Evolutionary conservation across 2,888 invertebrate genomes (phyloP).

Genomic region (Fabriciana adippe): DNA sequence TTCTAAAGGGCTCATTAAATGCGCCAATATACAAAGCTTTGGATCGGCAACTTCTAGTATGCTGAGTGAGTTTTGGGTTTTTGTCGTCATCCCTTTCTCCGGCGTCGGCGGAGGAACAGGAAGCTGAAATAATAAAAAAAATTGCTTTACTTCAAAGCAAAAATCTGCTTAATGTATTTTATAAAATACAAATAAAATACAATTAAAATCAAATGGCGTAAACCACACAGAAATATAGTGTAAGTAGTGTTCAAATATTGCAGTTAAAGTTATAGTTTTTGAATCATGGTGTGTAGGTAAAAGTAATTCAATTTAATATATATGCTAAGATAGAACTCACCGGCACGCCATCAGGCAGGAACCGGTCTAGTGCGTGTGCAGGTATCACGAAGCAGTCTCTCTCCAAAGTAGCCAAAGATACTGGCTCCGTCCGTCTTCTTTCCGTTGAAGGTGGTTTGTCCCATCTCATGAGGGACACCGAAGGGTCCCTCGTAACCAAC

Average conservation of each 20-base stretch:
- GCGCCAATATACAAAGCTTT: constrained; percentile 92
- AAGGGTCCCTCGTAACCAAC: constrained; percentile 85
- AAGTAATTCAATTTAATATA: too few species aligned
- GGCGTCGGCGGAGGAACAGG: constrained; percentile 85
- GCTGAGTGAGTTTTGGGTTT: constrained; percentile 85
- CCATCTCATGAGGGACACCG: constrained; percentile 82
- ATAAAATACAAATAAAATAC: not conserved
- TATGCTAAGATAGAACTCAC: constrained; percentile 64
- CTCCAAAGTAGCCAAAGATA: constrained; percentile 91
- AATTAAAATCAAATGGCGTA: too few species aligned
- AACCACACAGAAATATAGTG: too few species aligned
- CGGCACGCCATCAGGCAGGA: constrained; percentile 94
- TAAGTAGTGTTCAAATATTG: not conserved
- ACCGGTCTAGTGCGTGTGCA: constrained; percentile 92
- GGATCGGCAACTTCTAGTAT: constrained; percentile 94
- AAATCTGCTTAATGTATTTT: not conserved
- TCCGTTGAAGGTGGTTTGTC: constrained; percentile 71
- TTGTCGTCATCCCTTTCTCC: constrained; percentile 83
- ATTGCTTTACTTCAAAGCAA: not conserved
- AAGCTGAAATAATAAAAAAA: constrained; percentile 58
- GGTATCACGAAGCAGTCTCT: constrained; percentile 97
- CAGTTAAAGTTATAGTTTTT: too few species aligned
- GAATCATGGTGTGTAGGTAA: too few species aligned
- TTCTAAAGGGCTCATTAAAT: constrained; percentile 94
- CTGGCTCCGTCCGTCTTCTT: constrained; percentile 84